Evolutionary conservation across 2,113 vertebrate genomes (phyloP).

Genomic region (Cheirogaleus medius): DNA sequence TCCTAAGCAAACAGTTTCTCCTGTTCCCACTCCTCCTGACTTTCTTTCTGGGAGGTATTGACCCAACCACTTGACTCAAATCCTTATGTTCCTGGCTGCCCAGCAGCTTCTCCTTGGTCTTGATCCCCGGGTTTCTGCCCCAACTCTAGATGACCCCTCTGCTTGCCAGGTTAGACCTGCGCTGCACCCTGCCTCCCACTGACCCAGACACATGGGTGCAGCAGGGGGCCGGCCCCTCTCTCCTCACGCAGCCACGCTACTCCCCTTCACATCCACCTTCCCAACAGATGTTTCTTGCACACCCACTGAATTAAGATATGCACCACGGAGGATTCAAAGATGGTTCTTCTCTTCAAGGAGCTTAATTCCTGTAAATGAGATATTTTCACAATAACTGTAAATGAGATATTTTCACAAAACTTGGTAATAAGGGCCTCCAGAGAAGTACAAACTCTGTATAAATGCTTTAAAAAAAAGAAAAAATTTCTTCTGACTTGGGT

Average conservation of each 20-base stretch:
- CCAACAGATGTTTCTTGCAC: background rate
- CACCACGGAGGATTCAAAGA: background rate
- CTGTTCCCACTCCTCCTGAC: fast-evolving
- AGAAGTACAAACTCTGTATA: background rate
- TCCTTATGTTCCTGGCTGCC: too few species aligned
- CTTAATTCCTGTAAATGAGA: background rate
- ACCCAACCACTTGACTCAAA: background rate
- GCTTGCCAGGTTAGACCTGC: background rate
- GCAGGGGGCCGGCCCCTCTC: fast-evolving
- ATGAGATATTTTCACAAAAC: too few species aligned
- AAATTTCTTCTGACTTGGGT: background rate
- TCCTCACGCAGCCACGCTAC: background rate
- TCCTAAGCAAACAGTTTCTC: background rate
- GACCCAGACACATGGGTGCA: fast-evolving
- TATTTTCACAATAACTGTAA: background rate
- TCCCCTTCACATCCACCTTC: background rate
- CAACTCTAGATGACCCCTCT: background rate
- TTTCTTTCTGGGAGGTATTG: background rate
- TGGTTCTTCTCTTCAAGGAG: background rate
- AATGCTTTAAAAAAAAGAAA: background rate
- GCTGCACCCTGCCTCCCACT: background rate
- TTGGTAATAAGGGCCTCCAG: background rate
- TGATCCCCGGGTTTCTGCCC: background rate
- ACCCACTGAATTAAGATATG: background rate
- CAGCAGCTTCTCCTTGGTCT: background rate